Evolutionary conservation across 2,888 invertebrate genomes (phyloP).

Genomic region (Antitype chi): DNA sequence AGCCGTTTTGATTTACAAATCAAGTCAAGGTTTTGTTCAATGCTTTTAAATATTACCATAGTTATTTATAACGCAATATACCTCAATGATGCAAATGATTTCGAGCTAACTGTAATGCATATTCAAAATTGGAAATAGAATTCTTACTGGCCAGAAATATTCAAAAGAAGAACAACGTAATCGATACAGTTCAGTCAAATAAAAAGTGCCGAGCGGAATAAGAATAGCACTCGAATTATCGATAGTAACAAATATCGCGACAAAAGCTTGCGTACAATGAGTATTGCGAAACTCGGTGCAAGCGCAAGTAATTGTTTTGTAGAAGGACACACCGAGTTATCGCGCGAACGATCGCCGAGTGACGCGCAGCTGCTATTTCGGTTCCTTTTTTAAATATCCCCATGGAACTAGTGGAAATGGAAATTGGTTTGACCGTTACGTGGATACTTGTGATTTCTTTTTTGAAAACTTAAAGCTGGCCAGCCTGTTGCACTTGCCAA

Average conservation of each 20-base stretch:
- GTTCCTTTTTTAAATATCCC: conserved; percentile 78
- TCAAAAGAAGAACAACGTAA: conserved; percentile 49
- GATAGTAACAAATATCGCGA: conserved; percentile 75
- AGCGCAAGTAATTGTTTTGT: conserved; percentile 87
- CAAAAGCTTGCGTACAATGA: conserved; percentile 78
- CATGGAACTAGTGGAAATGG: conserved; percentile 73
- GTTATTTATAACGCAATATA: not conserved
- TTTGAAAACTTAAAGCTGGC: not conserved
- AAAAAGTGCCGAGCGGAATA: conserved; percentile 35
- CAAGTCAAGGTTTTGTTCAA: conserved; percentile 4
- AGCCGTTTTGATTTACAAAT: not conserved
- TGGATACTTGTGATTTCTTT: conserved; percentile 21
- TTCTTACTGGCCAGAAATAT: conserved; percentile 1
- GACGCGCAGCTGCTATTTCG: conserved; percentile 85
- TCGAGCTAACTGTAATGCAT: not conserved
- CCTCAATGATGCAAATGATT: not conserved
- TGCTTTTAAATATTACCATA: not conserved
- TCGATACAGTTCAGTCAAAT: conserved; percentile 61
- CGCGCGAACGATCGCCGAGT: conserved; percentile 79
- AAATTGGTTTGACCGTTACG: conserved; percentile 62
- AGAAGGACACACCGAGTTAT: conserved; percentile 85
- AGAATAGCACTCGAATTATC: conserved; percentile 70
- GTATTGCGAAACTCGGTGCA: conserved; percentile 82
- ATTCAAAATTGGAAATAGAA: not conserved
- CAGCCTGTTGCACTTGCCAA: not conserved